Base-by-base conservation (phyloP, 2,797 vertebrate genomes). In the Spizella passerina region DNA sequence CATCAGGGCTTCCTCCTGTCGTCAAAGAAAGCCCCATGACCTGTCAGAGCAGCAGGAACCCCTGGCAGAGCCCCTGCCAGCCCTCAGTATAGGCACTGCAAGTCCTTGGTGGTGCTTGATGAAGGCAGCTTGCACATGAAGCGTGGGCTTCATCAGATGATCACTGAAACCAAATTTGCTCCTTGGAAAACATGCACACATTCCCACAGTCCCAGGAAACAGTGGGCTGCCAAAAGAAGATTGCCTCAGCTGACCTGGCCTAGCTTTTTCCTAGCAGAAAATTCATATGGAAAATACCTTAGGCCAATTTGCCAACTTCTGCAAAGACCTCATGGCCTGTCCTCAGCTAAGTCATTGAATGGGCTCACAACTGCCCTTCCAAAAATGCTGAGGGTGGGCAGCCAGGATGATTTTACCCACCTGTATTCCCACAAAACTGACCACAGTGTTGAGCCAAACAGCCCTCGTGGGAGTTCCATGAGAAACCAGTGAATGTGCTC, bases 381-480 rank as follows among this genome's bases (percentile, higher is more conserved):
- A 13, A 7, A 23, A 26, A 55, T 24, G 23, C n/a, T 32, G 39
- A 27, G 18, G 10, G 6, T 26, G 36, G 73, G 60, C 14, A 55
- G 27, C 15, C 14, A 41, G 39, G 41, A 13, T 15, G 15, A 49
- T 66, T 61, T 73, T 34, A 52, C 22, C 18, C 5, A 3, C 14
- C 18, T 19, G 24, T 26, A 7, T 60, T 72, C 26, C 69, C 26
- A 21, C 29, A 56, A 56, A 73, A 77, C 2, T 36, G 21, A 50
- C 5, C 7, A 22, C 7, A 18, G 15, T 6, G 14, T 46, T 10
- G 0, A 1, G n/a, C 9, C 76, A 22, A 41, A 43, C 27, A 73
- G 21, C 16, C 49, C 0, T 0, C 1, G 14, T 36, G 29, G 12
- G 26, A 39, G 10, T 30, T 66, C 77, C 63, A 44, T 1, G 3